Percentiles rank a stretch among this genome's conserved stretches.
These are phyloP conservation scores for Geodia barretti DNA, from an alignment of 37 sponge, comb jelly and placozoan genomes.

Conservation along the genomic window DNA sequence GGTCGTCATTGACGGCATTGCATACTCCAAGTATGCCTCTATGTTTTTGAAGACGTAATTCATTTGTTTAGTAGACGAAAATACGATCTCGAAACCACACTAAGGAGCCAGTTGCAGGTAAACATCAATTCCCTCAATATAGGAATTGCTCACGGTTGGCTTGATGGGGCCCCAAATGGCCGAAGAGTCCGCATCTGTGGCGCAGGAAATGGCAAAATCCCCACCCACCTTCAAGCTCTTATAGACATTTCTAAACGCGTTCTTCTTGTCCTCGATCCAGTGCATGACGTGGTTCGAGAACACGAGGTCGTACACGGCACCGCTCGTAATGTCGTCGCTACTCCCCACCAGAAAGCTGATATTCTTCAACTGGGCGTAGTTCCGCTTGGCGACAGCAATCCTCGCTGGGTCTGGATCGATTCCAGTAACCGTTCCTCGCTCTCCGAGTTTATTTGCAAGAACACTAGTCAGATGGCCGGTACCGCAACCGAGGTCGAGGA, in stretches of 20 bases:
- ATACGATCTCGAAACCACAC: too few relatives aligned
- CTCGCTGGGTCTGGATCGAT: constrained; percentile 6
- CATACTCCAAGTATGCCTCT: too few relatives aligned
- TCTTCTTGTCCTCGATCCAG: constrained; percentile 12
- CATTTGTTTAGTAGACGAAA: too few relatives aligned
- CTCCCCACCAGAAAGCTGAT: neutral
- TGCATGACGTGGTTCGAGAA: constrained; percentile 12
- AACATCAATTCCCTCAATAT: too few relatives aligned
- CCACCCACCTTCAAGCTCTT: neutral
- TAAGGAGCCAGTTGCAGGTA: too few relatives aligned
- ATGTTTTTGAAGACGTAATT: too few relatives aligned
- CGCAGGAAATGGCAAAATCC: neutral
- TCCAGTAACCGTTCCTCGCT: neutral
- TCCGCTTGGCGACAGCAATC: neutral
- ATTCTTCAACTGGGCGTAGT: neutral
- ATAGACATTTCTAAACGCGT: neutral
- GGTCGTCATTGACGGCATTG: too few relatives aligned
- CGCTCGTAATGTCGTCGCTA: neutral
- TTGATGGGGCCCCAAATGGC: too few relatives aligned
- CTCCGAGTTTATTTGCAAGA: neutral
- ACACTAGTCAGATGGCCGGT: neutral
- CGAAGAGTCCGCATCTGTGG: too few relatives aligned
- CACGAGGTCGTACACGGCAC: neutral
- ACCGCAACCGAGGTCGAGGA: too few relatives aligned
- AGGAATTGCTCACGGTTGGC: too few relatives aligned